Evolutionary conservation across 2,113 vertebrate genomes (phyloP).

Genomic region (Calyptommatus sinebrachiatus): DNA sequence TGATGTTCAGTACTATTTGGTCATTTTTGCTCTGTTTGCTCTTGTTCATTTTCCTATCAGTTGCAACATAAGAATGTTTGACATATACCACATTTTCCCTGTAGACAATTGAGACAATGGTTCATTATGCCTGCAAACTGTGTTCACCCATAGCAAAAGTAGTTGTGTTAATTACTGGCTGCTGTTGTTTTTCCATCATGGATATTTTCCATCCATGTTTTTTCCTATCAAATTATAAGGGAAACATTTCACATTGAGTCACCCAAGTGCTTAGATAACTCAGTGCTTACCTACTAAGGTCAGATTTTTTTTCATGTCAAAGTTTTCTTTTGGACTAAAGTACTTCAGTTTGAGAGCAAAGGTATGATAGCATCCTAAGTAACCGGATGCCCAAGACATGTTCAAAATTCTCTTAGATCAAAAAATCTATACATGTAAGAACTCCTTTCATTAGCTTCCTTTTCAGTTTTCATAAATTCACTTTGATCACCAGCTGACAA

Average conservation of each 20-base stretch:
- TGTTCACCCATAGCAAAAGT: background rate
- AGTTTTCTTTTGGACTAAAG: background rate
- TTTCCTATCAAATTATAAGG: background rate
- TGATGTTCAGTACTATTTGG: background rate
- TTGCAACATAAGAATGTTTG: no score
- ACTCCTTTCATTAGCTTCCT: background rate
- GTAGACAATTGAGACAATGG: background rate
- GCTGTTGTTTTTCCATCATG: background rate
- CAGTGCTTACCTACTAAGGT: background rate
- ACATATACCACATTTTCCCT: no score
- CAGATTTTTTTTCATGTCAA: background rate
- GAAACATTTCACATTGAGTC: background rate
- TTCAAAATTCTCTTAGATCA: background rate
- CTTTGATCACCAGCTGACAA: constrained; percentile 35
- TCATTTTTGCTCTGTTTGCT: background rate
- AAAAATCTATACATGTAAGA: constrained; percentile 45
- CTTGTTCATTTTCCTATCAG: background rate
- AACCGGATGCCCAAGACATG: background rate
- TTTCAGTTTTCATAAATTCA: constrained; percentile 2
- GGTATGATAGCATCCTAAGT: background rate
- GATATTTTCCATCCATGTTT: background rate
- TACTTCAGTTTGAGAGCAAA: background rate
- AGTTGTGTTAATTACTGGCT: background rate
- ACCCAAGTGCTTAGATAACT: background rate
- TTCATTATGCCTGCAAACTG: background rate